Percentiles rank a stretch among this genome's conserved stretches.
These are phyloP conservation scores for Lamprologus lemairii DNA, from an alignment of 2,113 vertebrate genomes.

Conservation along the genomic window DNA sequence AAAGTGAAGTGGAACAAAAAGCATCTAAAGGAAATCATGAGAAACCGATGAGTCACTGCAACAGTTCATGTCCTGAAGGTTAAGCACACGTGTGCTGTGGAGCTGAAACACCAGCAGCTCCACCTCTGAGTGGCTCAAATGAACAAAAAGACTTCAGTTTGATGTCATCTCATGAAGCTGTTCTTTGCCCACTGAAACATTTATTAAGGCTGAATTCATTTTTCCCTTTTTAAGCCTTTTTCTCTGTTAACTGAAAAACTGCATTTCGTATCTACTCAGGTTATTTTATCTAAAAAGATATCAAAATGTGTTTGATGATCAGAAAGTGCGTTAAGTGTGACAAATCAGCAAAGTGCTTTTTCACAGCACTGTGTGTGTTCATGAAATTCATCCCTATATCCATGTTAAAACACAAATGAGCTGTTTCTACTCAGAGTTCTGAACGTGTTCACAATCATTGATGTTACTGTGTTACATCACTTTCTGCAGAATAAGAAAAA, in stretches of 20 bases:
- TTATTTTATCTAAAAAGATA: neutral
- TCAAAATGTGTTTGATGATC: neutral
- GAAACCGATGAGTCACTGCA: neutral
- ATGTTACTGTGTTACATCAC: neutral
- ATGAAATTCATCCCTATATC: neutral
- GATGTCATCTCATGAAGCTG: neutral
- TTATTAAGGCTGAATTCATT: neutral
- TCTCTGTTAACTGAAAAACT: neutral
- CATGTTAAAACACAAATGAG: neutral
- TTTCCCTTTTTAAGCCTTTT: neutral
- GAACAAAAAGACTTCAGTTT: neutral
- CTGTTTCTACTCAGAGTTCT: neutral
- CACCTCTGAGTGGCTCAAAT: neutral
- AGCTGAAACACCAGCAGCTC: neutral
- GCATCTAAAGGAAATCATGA: neutral
- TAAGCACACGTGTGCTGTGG: neutral
- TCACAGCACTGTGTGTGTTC: neutral
- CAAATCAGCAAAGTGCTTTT: neutral
- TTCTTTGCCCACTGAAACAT: neutral
- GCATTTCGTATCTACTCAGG: neutral
- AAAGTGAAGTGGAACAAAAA: neutral
- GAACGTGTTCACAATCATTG: neutral
- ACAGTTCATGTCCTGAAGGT: neutral
- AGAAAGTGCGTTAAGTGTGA: accelerated
- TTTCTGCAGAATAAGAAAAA: neutral